A percentile compares a stretch with the other conserved stretches of the same genome.
These are phyloP conservation scores for Drosophila ambigua DNA, from an alignment of 1,140 invertebrate species.

Conservation along the genomic window DNA sequence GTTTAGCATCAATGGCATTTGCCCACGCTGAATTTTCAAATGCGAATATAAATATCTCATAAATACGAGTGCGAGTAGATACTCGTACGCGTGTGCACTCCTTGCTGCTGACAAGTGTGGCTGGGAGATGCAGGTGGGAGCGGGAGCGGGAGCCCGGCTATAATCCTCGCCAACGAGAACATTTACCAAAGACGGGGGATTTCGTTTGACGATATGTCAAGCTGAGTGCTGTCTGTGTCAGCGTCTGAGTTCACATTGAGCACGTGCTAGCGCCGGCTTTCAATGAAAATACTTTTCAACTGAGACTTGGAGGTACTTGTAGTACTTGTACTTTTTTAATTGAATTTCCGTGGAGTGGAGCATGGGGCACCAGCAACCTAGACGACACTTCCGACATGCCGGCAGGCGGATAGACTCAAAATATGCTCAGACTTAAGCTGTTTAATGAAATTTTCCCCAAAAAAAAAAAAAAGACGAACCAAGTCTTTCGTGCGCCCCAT, in stretches of 20 bases:
- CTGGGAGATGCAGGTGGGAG: slow-evolving; percentile 10
- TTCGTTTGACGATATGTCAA: slow-evolving; percentile 69
- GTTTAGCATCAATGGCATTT: slow-evolving; percentile 36
- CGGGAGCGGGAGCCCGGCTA: slow-evolving; percentile 15
- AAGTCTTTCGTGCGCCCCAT: no score
- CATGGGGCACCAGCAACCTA: slow-evolving; percentile 5
- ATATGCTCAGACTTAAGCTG: slow-evolving; percentile 30
- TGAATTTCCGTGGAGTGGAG: slow-evolving; percentile 42
- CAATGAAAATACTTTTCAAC: slow-evolving; percentile 38
- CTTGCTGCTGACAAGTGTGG: slow-evolving; percentile 6
- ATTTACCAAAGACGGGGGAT: slow-evolving; percentile 50
- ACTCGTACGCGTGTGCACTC: slow-evolving; percentile 25
- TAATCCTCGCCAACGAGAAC: slow-evolving; percentile 57
- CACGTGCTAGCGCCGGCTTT: slow-evolving; percentile 35
- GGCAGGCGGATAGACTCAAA: slow-evolving; percentile 31
- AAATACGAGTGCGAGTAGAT: slow-evolving; percentile 43
- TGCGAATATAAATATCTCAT: slow-evolving; percentile 60
- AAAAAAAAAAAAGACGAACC: slow-evolving; percentile 27
- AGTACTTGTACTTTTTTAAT: slow-evolving; percentile 46
- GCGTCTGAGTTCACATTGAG: slow-evolving; percentile 12
- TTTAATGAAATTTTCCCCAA: slow-evolving; percentile 45
- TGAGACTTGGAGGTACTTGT: background rate
- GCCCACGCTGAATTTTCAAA: slow-evolving; percentile 9
- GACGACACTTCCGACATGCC: slow-evolving; percentile 21
- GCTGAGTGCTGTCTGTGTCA: slow-evolving; percentile 33